Evolutionary conservation across 2,797 vertebrate genomes (phyloP).

Genomic region (Gallinago stenura): DNA sequence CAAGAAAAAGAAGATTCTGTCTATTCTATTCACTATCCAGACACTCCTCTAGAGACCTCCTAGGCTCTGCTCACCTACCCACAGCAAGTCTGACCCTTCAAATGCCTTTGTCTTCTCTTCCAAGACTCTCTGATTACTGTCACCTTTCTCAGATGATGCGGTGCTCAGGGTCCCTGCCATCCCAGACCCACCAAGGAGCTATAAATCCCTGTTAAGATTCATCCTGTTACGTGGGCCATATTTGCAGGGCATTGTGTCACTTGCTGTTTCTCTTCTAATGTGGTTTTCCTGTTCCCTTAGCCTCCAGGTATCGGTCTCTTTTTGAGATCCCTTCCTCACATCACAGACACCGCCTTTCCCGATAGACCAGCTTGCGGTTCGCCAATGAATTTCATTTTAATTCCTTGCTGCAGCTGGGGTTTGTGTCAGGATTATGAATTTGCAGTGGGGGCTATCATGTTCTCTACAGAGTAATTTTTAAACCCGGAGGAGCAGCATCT

Average conservation of each 20-base stretch:
- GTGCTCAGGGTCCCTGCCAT: neutral
- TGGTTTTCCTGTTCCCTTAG: neutral
- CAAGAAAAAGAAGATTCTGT: neutral
- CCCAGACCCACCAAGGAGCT: neutral
- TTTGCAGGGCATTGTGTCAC: neutral
- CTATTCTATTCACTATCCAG: neutral
- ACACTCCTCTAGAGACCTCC: neutral
- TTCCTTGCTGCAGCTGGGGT: constrained; percentile 27
- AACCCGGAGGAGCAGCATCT: constrained; percentile 53
- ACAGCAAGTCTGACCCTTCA: neutral
- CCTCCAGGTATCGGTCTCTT: neutral
- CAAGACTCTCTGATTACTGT: neutral
- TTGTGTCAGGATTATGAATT: constrained; percentile 62
- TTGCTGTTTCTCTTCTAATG: neutral
- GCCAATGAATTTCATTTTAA: neutral
- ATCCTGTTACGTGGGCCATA: rapidly evolving
- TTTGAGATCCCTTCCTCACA: neutral
- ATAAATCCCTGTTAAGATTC: neutral
- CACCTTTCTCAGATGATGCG: neutral
- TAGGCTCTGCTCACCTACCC: neutral
- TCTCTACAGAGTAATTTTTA: constrained; percentile 55
- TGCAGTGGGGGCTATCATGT: neutral
- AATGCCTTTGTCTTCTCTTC: neutral
- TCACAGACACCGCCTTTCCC: neutral
- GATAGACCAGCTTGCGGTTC: neutral